phyloP scores from a whole-genome alignment of 2,888 invertebrate species.

The Cepaea hortensis region DNA sequence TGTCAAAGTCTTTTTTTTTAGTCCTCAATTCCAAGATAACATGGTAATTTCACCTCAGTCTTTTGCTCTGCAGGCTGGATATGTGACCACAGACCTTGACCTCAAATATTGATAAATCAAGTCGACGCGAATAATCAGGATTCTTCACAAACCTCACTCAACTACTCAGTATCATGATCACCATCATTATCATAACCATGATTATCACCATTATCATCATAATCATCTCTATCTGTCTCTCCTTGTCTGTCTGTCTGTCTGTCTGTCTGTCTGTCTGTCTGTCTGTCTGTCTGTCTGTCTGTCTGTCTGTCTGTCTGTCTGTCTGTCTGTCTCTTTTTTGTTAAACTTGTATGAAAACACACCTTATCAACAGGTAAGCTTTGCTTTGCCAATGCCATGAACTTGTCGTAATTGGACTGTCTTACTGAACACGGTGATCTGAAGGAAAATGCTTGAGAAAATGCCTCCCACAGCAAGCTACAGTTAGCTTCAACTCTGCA shows the following conservation, averaged over 20 bases:
- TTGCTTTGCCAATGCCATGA: slow-evolving; percentile 51
- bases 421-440: slow-evolving; percentile 51
- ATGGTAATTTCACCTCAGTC: too few species aligned
- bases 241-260: background rate
- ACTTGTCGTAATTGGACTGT: slow-evolving; percentile 48
- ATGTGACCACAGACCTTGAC: too few species aligned
- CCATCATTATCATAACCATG: background rate
- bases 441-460: slow-evolving; percentile 52
- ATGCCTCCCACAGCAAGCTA: slow-evolving; percentile 49
- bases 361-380: slow-evolving; percentile 56
- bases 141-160: too few species aligned
- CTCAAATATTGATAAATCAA: too few species aligned
- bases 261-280: background rate
- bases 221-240: background rate
- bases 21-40: too few species aligned
- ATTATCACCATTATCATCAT: background rate
- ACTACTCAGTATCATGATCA: background rate
- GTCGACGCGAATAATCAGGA: too few species aligned
- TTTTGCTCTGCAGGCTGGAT: too few species aligned
- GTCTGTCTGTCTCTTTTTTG: background rate
- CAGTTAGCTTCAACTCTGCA: slow-evolving; percentile 44
- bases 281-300: background rate
- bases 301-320: background rate
- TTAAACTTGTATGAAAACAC: background rate
- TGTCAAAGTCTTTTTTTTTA: too few species aligned